phyloP scores from a whole-genome alignment of 2,888 invertebrate genomes.

The Epinotia ramella region DNA sequence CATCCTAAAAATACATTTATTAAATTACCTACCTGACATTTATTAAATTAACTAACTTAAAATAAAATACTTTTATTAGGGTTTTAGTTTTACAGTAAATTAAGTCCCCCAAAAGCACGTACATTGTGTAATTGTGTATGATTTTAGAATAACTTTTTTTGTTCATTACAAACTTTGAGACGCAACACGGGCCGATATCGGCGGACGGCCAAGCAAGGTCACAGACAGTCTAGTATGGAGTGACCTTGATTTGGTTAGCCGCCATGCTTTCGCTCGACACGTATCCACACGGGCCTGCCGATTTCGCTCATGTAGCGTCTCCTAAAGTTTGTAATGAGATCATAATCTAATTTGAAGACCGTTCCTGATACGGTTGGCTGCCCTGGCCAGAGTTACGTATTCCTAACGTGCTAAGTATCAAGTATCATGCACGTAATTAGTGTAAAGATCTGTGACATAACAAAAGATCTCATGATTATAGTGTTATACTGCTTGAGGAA shows the following conservation, averaged over 20 bases:
- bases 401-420: not conserved
- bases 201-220: no score
- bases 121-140: no score
- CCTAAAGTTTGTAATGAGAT: not conserved
- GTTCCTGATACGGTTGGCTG: not conserved
- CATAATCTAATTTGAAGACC: not conserved
- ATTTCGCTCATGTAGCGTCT: no score
- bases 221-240: no score
- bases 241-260: no score
- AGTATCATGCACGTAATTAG: not conserved
- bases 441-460: constrained; percentile 13
- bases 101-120: no score
- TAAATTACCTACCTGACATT: constrained; percentile 39
- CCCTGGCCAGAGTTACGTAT: not conserved
- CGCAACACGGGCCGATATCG: no score
- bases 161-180: no score
- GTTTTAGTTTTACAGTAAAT: no score
- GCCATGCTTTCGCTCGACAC: no score
- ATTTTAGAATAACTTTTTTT: no score
- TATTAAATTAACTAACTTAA: constrained; percentile 43
- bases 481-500: constrained; percentile 17
- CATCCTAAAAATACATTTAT: constrained; percentile 31
- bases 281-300: no score
- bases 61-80: not conserved
- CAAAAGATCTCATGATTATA: not conserved